A percentile compares a stretch with the other conserved stretches of the same genome.
Evolutionary conservation across 2,888 invertebrate species (phyloP).

Genomic region (Endotricha flammealis): DNA sequence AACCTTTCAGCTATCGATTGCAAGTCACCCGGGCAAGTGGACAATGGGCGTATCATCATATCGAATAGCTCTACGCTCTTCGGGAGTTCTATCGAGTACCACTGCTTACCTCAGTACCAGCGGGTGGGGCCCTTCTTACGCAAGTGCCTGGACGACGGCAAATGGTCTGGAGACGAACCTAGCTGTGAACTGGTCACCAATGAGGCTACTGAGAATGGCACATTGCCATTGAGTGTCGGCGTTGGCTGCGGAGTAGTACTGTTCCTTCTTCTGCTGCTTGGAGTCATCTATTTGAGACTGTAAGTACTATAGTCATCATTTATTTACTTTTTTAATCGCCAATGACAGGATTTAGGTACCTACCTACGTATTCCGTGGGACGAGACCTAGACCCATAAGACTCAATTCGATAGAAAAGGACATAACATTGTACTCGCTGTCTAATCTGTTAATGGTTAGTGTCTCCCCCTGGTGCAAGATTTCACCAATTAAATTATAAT

Average conservation of each 20-base stretch:
- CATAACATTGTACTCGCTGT: no score
- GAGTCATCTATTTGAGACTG: constrained; percentile 89
- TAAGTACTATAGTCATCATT: no score
- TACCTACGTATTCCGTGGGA: no score
- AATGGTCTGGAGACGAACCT: constrained; percentile 93
- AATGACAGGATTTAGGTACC: not conserved
- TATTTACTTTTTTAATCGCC: not conserved
- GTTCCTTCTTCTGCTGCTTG: constrained; percentile 86
- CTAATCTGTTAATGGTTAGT: no score
- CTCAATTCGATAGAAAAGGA: no score
- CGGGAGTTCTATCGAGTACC: constrained; percentile 92
- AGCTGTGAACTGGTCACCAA: constrained; percentile 85
- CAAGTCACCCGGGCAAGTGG: constrained; percentile 86
- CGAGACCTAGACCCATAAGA: no score
- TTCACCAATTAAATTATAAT: not conserved
- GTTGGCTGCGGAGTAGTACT: constrained; percentile 90
- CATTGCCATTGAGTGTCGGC: constrained; percentile 88
- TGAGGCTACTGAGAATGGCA: constrained; percentile 84
- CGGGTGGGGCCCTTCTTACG: constrained; percentile 89
- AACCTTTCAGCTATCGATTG: constrained; percentile 91
- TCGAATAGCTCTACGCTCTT: constrained; percentile 90
- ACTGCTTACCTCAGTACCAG: constrained; percentile 91
- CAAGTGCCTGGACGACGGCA: constrained; percentile 89
- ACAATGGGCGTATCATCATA: constrained; percentile 91
- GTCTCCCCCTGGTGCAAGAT: no score